Percentiles rank a stretch among this genome's conserved stretches.
phyloP scores from a whole-genome alignment of 2,113 vertebrate genomes.

The Chrysochloris asiatica region DNA sequence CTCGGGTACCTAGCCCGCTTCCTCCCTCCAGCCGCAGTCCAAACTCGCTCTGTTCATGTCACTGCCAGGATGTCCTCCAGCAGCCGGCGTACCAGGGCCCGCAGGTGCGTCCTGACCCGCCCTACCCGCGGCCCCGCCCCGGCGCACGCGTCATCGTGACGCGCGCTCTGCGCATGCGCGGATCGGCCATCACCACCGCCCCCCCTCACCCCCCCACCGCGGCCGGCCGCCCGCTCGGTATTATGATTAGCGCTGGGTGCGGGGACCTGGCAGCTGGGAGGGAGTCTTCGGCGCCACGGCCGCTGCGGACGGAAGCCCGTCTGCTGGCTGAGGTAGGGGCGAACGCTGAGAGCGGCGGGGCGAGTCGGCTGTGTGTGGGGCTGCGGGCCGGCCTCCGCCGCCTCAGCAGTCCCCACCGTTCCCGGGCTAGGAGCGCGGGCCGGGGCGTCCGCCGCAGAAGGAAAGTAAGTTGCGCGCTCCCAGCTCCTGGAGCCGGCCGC shows the following conservation, averaged over 20 bases:
- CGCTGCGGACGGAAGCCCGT: conserved; percentile 64
- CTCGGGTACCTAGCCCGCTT: not conserved
- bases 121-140: not conserved
- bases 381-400: conserved; percentile 6
- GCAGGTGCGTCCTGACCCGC: conserved; percentile 41
- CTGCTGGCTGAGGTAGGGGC: conserved; percentile 70
- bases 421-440: not conserved
- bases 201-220: conserved; percentile 49
- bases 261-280: conserved; percentile 70
- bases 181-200: not conserved
- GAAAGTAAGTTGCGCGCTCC: conserved; percentile 73
- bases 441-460: conserved; percentile 54
- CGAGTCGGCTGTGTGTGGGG: not conserved
- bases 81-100: rapidly evolving
- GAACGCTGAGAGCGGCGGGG: not conserved
- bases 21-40: not conserved
- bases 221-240: conserved; percentile 59
- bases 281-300: conserved; percentile 67
- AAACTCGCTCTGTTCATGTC: rapidly evolving
- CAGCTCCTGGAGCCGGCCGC: conserved; percentile 14
- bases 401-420: not conserved
- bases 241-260: conserved; percentile 76
- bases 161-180: conserved; percentile 71
- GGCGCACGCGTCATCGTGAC: conserved; percentile 37
- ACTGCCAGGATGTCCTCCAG: not conserved